These are phyloP conservation scores for Batillaria attramentaria DNA, from an alignment of 1,140 invertebrate genomes.

Conservation along the genomic window DNA sequence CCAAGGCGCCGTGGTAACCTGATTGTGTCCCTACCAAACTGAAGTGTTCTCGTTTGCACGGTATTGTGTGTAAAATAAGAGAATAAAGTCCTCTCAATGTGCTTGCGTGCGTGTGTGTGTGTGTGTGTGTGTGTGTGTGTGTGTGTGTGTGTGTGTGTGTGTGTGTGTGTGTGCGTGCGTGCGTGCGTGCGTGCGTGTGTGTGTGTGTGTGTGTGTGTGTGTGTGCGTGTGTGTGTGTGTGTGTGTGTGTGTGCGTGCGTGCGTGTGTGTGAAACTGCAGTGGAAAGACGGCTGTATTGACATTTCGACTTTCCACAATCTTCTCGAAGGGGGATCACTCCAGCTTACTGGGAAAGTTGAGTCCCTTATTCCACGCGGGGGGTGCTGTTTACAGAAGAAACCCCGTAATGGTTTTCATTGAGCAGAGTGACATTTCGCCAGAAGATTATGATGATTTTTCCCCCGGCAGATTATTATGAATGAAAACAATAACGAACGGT, in stretches of 20 bases:
- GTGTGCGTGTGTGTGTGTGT: not conserved
- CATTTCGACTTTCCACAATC: not conserved
- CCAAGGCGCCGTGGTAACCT: too few species aligned
- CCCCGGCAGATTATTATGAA: too few species aligned
- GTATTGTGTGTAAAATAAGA: not conserved
- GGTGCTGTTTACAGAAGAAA: too few species aligned
- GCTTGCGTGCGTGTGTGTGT: slow-evolving; percentile 8
- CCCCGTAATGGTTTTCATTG: too few species aligned
- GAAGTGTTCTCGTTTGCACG: too few species aligned
- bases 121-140: slow-evolving; percentile 10
- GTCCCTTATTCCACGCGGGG: not conserved
- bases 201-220: not conserved
- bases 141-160: not conserved
- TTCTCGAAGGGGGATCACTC: not conserved
- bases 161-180: not conserved
- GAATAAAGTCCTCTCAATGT: not conserved
- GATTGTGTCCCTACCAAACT: too few species aligned
- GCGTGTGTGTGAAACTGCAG: not conserved
- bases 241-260: not conserved
- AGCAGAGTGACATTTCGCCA: too few species aligned
- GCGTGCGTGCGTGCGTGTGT: slow-evolving; percentile 2
- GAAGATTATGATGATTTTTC: too few species aligned
- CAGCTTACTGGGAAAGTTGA: not conserved
- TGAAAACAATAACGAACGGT: too few species aligned
- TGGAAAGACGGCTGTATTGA: not conserved